Evolutionary conservation across 2,113 vertebrate genomes (phyloP).

Genomic region (pig (Sus scrofa)): T2T-Sscrofa CM000818.6:92380501-92381000

Average conservation of each 20-base stretch:
- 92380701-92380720: constrained; percentile 92
- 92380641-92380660: constrained; percentile 87
- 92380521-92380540: background rate
- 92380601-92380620: constrained; percentile 74
- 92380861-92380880: constrained; percentile 90
- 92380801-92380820: constrained; percentile 92
- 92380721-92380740: constrained; percentile 90
- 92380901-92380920: constrained; percentile 58
- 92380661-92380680: constrained; percentile 89
- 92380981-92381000: background rate
- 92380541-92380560: background rate
- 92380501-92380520: background rate
- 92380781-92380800: constrained; percentile 95
- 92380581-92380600: constrained; percentile 8
- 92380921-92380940: constrained; percentile 74
- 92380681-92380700: constrained; percentile 88
- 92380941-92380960: constrained; percentile 39
- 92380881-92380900: constrained; percentile 80
- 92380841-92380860: constrained; percentile 91
- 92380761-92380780: constrained; percentile 93
- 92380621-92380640: constrained; percentile 86
- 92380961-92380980: constrained; percentile 45
- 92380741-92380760: constrained; percentile 91
- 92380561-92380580: background rate
- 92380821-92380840: constrained; percentile 92